A percentile compares a stretch with the other conserved stretches of the same genome.
These are phyloP conservation scores for Sebastes steindachneri DNA, from an alignment of 2,797 vertebrate species.

Conservation along the genomic window DNA sequence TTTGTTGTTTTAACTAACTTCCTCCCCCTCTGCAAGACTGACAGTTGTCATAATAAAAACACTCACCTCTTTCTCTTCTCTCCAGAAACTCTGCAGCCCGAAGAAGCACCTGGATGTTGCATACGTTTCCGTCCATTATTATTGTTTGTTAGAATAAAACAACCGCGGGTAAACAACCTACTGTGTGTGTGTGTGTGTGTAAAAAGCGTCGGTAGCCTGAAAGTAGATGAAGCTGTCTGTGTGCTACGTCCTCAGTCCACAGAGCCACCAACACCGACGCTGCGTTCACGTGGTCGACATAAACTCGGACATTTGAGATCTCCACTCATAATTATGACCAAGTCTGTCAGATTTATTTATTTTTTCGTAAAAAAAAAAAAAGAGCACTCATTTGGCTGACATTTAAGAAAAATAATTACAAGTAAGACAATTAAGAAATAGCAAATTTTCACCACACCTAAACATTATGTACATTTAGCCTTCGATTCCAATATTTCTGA, in stretches of 20 bases:
- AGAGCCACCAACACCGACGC: background rate
- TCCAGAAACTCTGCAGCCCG: slow-evolving; percentile 95
- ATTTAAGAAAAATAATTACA: background rate
- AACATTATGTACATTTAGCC: too few relatives aligned
- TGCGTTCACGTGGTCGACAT: slow-evolving; percentile 23
- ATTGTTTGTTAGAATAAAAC: background rate
- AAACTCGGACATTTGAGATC: slow-evolving; percentile 8
- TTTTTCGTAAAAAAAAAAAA: background rate
- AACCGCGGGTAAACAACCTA: slow-evolving; percentile 26
- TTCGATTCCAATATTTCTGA: background rate
- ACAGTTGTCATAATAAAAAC: slow-evolving; percentile 43
- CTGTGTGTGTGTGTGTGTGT: background rate
- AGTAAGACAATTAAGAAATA: background rate
- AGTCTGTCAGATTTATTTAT: background rate
- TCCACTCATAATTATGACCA: rapidly evolving
- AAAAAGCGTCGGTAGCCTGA: slow-evolving; percentile 7
- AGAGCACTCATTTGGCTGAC: background rate
- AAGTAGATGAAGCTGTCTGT: slow-evolving; percentile 42
- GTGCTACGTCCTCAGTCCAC: slow-evolving; percentile 58
- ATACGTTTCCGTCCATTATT: slow-evolving; percentile 87
- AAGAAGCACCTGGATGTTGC: slow-evolving; percentile 93
- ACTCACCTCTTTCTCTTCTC: slow-evolving; percentile 87
- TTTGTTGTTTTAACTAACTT: slow-evolving; percentile 61
- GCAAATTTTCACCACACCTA: background rate
- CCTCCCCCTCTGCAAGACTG: slow-evolving; percentile 29